Conservation (phyloP, 2,113 vertebrate genomes). For the Redunca redunca region DNA sequence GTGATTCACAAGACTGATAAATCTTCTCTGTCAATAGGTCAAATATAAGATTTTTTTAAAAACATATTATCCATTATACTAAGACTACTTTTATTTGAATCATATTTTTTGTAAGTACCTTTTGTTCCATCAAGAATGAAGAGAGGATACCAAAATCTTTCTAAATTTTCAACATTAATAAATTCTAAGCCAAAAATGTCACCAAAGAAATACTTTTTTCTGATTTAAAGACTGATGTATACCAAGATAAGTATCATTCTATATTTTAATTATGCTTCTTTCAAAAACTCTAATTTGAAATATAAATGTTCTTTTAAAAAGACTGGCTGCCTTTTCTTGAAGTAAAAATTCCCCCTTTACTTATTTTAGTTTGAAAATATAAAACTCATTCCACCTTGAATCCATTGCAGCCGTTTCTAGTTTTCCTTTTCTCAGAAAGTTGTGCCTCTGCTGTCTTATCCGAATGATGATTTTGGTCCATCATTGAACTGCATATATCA, state of each 20-base stretch:
- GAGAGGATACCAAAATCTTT: not conserved
- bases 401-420: constrained; percentile 25
- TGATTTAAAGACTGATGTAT: not conserved
- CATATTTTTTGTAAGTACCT: not conserved
- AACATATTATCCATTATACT: not conserved
- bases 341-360: not conserved
- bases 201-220: not conserved
- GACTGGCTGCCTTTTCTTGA: not conserved
- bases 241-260: not conserved
- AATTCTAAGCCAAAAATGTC: not conserved
- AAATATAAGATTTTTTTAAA: not conserved
- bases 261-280: not conserved
- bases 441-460: constrained; percentile 13
- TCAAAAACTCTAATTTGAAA: not conserved
- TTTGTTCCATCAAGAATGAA: not conserved
- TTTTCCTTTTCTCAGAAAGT: constrained; percentile 8
- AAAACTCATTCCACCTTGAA: constrained; percentile 75
- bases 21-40: not conserved
- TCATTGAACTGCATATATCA: not conserved
- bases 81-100: not conserved
- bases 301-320: not conserved
- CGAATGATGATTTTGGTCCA: constrained; percentile 37
- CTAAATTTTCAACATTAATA: not conserved
- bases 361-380: not conserved
- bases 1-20: not conserved